A percentile compares a stretch with the other conserved stretches of the same genome.
phyloP scores from a whole-genome alignment of 2,888 invertebrate genomes.

The Diarsia rubi region DNA sequence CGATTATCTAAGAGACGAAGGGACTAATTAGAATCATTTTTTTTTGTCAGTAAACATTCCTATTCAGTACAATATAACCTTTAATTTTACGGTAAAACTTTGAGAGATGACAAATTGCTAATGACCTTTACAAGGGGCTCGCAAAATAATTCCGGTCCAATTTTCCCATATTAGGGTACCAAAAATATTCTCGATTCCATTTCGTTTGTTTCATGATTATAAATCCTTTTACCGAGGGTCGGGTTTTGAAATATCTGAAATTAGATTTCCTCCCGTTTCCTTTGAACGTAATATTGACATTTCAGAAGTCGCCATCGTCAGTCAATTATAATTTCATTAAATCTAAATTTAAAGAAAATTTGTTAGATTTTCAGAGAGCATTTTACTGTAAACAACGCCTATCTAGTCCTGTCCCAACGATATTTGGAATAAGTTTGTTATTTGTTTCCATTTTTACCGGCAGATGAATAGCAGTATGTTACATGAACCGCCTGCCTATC shows the following conservation, averaged over 20 bases:
- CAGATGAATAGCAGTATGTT: neutral
- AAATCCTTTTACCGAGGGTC: conserved; percentile 19
- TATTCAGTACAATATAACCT: neutral
- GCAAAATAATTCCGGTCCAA: conserved; percentile 11
- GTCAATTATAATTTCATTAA: neutral
- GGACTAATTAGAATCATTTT: no score
- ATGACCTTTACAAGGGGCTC: neutral
- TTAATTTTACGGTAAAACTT: neutral
- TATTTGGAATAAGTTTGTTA: no score
- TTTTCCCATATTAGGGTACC: conserved; percentile 29
- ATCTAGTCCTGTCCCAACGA: neutral
- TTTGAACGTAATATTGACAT: neutral
- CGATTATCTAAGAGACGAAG: no score
- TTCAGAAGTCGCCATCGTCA: neutral
- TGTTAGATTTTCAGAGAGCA: neutral
- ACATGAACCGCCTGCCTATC: no score
- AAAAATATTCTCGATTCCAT: conserved; percentile 31
- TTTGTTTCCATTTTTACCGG: neutral
- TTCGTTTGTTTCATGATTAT: conserved; percentile 22
- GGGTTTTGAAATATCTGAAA: conserved; percentile 1
- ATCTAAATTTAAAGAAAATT: neutral
- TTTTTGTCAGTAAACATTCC: no score
- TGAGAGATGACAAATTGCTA: conserved; percentile 31
- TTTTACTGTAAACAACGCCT: neutral
- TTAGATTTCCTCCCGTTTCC: neutral